Percentiles rank a stretch among this genome's conserved stretches.
phyloP scores from a whole-genome alignment of 2,113 vertebrate species.

The Hemicordylus capensis region DNA sequence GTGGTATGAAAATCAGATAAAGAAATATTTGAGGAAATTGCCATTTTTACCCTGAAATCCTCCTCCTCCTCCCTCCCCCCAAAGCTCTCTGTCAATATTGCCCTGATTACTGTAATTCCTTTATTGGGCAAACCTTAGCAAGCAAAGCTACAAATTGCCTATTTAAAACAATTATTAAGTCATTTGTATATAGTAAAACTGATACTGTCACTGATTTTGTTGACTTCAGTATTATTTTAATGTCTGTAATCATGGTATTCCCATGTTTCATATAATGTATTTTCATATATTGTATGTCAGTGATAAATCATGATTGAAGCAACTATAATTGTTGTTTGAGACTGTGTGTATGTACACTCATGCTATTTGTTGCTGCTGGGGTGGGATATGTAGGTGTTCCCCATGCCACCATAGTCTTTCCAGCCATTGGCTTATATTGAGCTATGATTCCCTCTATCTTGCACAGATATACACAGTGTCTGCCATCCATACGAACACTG shows the following conservation, averaged over 20 bases:
- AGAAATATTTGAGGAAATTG: too few relatives aligned
- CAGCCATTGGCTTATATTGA: background rate
- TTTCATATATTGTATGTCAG: background rate
- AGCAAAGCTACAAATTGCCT: slow-evolving; percentile 6
- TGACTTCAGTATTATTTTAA: background rate
- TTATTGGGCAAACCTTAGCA: background rate
- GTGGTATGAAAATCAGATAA: too few relatives aligned
- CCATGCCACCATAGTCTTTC: too few relatives aligned
- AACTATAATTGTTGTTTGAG: background rate
- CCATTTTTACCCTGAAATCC: background rate
- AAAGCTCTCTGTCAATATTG: background rate
- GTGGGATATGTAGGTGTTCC: background rate
- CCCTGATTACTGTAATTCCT: slow-evolving; percentile 1
- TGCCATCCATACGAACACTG: too few relatives aligned
- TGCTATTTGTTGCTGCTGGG: background rate
- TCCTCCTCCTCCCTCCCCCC: too few relatives aligned
- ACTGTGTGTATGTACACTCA: too few relatives aligned
- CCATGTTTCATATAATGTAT: background rate
- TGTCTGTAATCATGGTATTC: background rate
- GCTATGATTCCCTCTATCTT: too few relatives aligned
- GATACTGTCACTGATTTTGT: background rate
- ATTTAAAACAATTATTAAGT: slow-evolving; percentile 5
- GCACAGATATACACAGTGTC: too few relatives aligned
- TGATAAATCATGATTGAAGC: background rate
- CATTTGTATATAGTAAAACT: background rate